phyloP scores from a whole-genome alignment of 2,888 invertebrate genomes.

The Macrophya alboannulata region DNA sequence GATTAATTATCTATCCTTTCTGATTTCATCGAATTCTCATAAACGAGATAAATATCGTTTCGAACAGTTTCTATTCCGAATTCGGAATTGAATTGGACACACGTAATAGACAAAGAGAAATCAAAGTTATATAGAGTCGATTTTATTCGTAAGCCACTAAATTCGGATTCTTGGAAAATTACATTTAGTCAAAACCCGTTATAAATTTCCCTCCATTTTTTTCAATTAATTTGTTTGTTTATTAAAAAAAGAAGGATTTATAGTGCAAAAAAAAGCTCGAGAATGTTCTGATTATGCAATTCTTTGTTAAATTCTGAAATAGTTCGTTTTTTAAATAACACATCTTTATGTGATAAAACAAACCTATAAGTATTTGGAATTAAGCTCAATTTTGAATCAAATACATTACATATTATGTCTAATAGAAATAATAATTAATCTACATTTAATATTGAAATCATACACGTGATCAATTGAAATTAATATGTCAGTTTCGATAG shows the following conservation, averaged over 20 bases:
- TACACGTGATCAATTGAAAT: not conserved
- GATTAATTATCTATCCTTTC: not conserved
- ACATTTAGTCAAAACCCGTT: not conserved
- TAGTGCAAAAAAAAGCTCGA: not conserved
- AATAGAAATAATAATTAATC: not conserved
- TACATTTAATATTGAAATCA: not conserved
- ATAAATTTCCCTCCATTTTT: too few species aligned
- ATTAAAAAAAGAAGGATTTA: not conserved
- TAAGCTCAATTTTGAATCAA: not conserved
- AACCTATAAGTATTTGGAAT: not conserved
- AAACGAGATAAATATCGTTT: not conserved
- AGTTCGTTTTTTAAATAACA: not conserved
- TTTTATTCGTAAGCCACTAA: not conserved
- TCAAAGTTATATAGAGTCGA: not conserved
- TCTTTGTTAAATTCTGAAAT: not conserved
- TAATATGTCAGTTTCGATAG: not conserved
- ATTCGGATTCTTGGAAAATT: not conserved
- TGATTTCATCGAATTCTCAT: not conserved
- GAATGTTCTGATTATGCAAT: not conserved
- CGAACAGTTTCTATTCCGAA: not conserved
- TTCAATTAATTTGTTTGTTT: too few species aligned
- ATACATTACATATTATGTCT: not conserved
- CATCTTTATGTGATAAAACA: not conserved
- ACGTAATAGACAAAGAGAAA: not conserved
- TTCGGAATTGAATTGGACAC: not conserved